Evolutionary conservation across 2,888 invertebrate species (phyloP).

Genomic region (Cheilosia vernalis): DNA sequence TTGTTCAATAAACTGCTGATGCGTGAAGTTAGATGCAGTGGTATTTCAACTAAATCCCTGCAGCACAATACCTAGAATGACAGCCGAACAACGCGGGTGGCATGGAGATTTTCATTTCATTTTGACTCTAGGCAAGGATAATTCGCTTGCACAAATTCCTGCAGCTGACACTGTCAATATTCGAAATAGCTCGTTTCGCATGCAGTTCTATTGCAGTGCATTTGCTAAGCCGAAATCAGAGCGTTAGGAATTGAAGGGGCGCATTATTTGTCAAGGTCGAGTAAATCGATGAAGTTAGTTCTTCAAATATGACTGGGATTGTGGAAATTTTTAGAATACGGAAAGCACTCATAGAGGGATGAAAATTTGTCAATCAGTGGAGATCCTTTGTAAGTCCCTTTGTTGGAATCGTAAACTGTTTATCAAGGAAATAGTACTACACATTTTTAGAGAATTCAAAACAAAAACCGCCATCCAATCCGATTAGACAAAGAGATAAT

Average conservation of each 20-base stretch:
- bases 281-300: neutral
- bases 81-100: neutral
- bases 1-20: slow-evolving; percentile 49
- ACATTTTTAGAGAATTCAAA: too few species aligned
- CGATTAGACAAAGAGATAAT: too few species aligned
- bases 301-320: too few species aligned
- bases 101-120: slow-evolving; percentile 19
- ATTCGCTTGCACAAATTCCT: slow-evolving; percentile 1
- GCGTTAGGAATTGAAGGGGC: neutral
- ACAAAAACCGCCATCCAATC: too few species aligned
- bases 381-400: too few species aligned
- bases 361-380: too few species aligned
- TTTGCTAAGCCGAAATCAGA: neutral
- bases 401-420: too few species aligned
- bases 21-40: slow-evolving; percentile 48
- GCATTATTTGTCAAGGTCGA: neutral
- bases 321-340: too few species aligned
- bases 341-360: too few species aligned
- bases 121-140: neutral
- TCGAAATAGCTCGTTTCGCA: neutral
- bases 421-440: too few species aligned
- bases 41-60: slow-evolving; percentile 11
- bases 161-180: neutral
- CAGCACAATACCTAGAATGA: slow-evolving; percentile 8
- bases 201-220: neutral